Evolutionary conservation across 2,888 invertebrate species (phyloP), one percentile per base, ranked within the genome.

Genomic region (Ophion obscuratus): DNA sequence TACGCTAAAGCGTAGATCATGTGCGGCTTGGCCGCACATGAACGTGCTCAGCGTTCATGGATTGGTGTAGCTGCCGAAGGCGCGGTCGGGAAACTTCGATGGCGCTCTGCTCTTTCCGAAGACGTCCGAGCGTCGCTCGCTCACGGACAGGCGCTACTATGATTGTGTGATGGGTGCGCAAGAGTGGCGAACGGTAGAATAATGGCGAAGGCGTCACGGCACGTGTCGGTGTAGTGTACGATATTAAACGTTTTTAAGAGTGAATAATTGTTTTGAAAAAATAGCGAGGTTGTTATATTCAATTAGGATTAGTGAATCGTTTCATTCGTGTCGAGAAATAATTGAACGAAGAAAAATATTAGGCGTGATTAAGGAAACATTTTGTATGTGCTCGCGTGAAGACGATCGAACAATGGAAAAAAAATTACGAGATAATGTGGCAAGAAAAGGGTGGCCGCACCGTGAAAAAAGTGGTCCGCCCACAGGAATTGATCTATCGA

Each of bases 401-500:
- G 17, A 66, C 66, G 66, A 66, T 66, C 66, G 66, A 66, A 66
- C 40, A 66, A 66, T 66, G 66, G 66, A 40, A 17, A 66, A 66
- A 66, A 66, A 66, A 36, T n/a, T 66, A 66, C 36, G 66, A 36
- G n/a, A 66, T 66, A 66, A 66, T 27, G 66, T 66, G 66, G 36
- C 36, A 66, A 66, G 66, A 66, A 40, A 27, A 53, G 71, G 71
- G 71, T 71, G 57, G 71, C 20, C 24, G 27, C 53, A 31, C 36
- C 27, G 57, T 71, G n/a, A 71, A 71, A 57, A 71, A 71, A 71
- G 71, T 71, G 27, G 31, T 71, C 71, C 17, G 71, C 20, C 71
- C 71, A 71, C 71, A 66, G 6, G 64, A 66, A 66, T 66, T 66
- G 64, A 27, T 66, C 64, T 66, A 66, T 66, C 64, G 17, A 66